phyloP scores from a whole-genome alignment of 2,797 vertebrate genomes.

The Falco naumanni region DNA sequence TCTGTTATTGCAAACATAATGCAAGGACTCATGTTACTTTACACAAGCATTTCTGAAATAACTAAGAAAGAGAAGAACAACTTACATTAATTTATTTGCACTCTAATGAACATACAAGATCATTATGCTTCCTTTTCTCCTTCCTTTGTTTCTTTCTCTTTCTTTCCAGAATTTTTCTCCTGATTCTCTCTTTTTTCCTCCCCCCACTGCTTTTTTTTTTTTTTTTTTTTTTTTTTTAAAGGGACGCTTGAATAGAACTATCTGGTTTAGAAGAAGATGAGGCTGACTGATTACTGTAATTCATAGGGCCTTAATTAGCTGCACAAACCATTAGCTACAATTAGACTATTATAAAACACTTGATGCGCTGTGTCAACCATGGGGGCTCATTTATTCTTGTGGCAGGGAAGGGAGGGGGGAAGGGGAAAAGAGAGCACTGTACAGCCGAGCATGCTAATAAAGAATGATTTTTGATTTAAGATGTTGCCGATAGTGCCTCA shows the following conservation, averaged over 20 bases:
- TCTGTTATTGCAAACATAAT: background rate
- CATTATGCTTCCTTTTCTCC: constrained; percentile 39
- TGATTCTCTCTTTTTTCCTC: background rate
- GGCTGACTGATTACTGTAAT: constrained; percentile 99
- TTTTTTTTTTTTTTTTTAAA: constrained; percentile 67
- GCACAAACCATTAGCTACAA: constrained; percentile 99
- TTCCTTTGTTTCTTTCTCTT: constrained; percentile 62
- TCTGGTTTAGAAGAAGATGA: constrained; percentile 87
- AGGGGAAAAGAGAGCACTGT: constrained; percentile 61
- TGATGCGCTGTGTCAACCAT: constrained; percentile 91
- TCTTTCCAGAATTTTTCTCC: constrained; percentile 57
- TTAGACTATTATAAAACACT: constrained; percentile 99
- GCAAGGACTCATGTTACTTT: background rate
- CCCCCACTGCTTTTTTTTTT: background rate
- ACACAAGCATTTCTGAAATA: constrained; percentile 55
- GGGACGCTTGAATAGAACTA: constrained; percentile 79
- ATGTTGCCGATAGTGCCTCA: constrained; percentile 84
- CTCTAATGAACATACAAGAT: constrained; percentile 38
- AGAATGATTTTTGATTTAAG: constrained; percentile 86
- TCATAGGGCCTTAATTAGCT: constrained; percentile 99
- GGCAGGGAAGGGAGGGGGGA: constrained; percentile 73
- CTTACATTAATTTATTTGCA: constrained; percentile 57
- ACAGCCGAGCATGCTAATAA: constrained; percentile 80
- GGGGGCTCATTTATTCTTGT: constrained; percentile 85
- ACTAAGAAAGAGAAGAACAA: constrained; percentile 11